These are phyloP conservation scores for Bubo blakistoni DNA, from an alignment of 2,113 vertebrate genomes.

Conservation along the genomic window DNA sequence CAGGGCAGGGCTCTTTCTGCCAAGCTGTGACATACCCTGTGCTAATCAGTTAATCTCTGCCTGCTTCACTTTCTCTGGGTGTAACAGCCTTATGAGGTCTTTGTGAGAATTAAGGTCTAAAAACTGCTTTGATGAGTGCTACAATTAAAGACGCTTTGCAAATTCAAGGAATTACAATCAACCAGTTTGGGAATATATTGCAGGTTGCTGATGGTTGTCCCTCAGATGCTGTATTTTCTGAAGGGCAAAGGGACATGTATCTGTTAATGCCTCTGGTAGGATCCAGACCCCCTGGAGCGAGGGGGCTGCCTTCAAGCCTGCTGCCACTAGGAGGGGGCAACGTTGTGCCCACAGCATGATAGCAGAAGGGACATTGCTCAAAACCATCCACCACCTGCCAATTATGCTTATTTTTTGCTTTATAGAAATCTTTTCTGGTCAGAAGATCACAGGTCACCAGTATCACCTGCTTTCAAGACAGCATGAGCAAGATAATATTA, in stretches of 20 bases:
- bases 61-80: background rate
- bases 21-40: background rate
- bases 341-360: accelerated
- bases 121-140: background rate
- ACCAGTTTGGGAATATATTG: background rate
- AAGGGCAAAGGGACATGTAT: background rate
- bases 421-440: background rate
- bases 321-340: background rate
- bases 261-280: background rate
- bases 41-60: background rate
- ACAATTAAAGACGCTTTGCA: background rate
- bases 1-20: background rate
- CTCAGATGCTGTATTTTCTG: background rate
- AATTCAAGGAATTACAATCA: background rate
- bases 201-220: background rate
- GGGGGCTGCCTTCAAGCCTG: background rate
- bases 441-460: background rate
- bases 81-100: background rate
- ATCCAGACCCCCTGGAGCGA: background rate
- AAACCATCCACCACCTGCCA: background rate
- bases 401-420: background rate
- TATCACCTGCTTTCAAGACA: background rate
- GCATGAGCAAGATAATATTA: background rate
- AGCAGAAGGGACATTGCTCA: background rate
- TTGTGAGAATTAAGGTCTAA: background rate